phyloP scores from a whole-genome alignment of 2,797 vertebrate genomes.

The Myripristis murdjan region DNA sequence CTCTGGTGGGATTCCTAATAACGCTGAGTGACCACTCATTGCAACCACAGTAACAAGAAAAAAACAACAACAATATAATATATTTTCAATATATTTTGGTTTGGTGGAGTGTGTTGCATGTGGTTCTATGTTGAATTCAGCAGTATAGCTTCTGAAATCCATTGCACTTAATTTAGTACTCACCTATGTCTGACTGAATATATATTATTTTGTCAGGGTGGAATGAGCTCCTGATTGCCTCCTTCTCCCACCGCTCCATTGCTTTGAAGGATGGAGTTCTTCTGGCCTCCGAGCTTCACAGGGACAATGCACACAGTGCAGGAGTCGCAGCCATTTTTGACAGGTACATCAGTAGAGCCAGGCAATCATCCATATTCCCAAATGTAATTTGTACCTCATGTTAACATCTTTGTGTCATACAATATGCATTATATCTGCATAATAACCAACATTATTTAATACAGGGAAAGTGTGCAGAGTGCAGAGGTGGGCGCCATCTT shows the following conservation, averaged over 20 bases:
- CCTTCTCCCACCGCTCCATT: conserved; percentile 97
- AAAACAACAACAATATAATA: no score
- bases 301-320: conserved; percentile 91
- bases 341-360: conserved; percentile 80
- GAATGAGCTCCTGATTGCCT: conserved; percentile 98
- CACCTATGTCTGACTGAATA: neutral
- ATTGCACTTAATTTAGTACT: neutral
- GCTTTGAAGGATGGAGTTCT: conserved; percentile 95
- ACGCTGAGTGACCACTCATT: no score
- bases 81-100: no score
- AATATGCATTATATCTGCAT: neutral
- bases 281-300: conserved; percentile 94
- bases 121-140: neutral
- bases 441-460: conserved; percentile 27
- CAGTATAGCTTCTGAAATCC: neutral
- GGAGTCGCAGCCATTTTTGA: conserved; percentile 98
- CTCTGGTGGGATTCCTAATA: no score
- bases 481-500: conserved; percentile 96
- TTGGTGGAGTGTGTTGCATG: no score
- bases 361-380: neutral
- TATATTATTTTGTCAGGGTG: conserved; percentile 86
- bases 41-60: no score
- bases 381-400: neutral
- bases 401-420: neutral
- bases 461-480: conserved; percentile 92